Conservation (phyloP, 2,113 vertebrate species). For the Ibidorhyncha struthersii region DNA sequence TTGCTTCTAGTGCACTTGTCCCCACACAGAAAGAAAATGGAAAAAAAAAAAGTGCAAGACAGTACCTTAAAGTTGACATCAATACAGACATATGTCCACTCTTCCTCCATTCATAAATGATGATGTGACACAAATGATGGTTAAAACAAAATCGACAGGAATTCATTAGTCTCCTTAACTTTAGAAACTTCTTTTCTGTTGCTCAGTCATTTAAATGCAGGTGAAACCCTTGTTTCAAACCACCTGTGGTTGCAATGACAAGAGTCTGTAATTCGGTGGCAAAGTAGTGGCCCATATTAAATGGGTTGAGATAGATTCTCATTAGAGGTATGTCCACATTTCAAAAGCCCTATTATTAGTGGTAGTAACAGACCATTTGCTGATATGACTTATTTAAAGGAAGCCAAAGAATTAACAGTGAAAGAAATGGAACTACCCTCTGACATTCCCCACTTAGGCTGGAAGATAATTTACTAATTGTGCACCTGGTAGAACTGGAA, state of each 20-base stretch:
- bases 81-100: not conserved
- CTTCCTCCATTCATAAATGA: not conserved
- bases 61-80: not conserved
- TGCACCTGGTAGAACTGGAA: not conserved
- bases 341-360: not conserved
- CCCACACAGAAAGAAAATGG: not conserved
- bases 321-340: not conserved
- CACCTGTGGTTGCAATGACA: not conserved
- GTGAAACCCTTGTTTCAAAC: not conserved
- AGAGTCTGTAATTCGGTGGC: not conserved
- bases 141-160: not conserved
- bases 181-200: not conserved
- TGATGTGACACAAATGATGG: not conserved
- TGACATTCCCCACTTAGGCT: not conserved
- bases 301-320: not conserved
- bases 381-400: not conserved
- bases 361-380: not conserved
- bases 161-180: not conserved
- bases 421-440: not conserved
- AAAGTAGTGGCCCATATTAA: not conserved
- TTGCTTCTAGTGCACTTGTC: not conserved
- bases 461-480: not conserved
- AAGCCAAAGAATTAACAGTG: not conserved
- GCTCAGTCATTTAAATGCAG: not conserved
- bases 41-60: not conserved